Base-by-base conservation (phyloP, 30 jellyfish, hydroid and myxozoan species). In the Nemopilema nomurai region DNA sequence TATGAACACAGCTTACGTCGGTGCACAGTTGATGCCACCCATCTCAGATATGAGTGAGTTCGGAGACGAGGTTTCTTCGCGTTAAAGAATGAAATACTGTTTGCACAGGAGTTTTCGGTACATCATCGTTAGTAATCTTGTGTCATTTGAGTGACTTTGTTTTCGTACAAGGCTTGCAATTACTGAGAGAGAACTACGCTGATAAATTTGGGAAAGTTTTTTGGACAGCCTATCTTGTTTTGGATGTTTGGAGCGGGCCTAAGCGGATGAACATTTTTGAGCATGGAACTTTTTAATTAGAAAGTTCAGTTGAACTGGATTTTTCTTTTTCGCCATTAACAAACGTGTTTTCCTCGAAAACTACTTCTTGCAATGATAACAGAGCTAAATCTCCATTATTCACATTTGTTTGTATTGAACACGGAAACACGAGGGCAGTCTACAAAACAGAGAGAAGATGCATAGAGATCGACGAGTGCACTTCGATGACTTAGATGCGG, bases 381-480 rank as follows among this genome's bases (percentile, higher is more conserved):
- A n/a, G n/a, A n/a, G n/a, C n/a, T n/a, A n/a, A n/a, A n/a, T n/a
- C n/a, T n/a, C n/a, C n/a, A n/a, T n/a, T n/a, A n/a, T n/a, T n/a
- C n/a, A n/a, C n/a, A n/a, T n/a, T n/a, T n/a, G n/a, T n/a, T n/a
- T n/a, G n/a, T n/a, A n/a, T n/a, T n/a, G n/a, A n/a, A n/a, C n/a
- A n/a, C n/a, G n/a, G n/a, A n/a, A n/a, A n/a, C n/a, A n/a, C n/a
- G n/a, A n/a, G n/a, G n/a, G n/a, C n/a, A n/a, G n/a, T n/a, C n/a
- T n/a, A n/a, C n/a, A n/a, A n/a, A n/a, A n/a, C n/a, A n/a, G n/a
- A 13, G 57, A 41, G 9, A 41, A 41, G 18, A 78, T 62, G 87
- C 87, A 62, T 7, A 26, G 7, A 62, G 21, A 26, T 62, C 87
- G 87, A 0, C 20, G 79, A 18, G 87, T 78, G 1, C 87, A 29